phyloP scores from a whole-genome alignment of 2,797 vertebrate species.

The Acrocephalus scirpaceus region DNA sequence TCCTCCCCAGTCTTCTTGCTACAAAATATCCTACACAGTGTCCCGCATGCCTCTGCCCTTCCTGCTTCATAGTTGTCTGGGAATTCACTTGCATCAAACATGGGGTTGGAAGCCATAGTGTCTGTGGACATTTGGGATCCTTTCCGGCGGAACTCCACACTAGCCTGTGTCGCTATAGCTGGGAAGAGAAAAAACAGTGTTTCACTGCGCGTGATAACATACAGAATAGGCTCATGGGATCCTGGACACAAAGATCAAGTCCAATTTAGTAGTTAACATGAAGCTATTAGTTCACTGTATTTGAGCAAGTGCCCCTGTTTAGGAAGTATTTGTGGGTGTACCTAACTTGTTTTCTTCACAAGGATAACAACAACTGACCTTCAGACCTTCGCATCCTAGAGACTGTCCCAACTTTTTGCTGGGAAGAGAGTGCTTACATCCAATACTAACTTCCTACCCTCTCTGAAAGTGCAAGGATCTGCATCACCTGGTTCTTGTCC shows the following conservation, averaged over 20 bases:
- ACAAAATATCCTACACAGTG: conserved; percentile 93
- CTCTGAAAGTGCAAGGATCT: not conserved
- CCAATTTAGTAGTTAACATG: conserved; percentile 73
- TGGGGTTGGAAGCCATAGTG: conserved; percentile 91
- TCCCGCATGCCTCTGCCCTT: conserved; percentile 91
- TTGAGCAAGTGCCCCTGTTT: conserved; percentile 72
- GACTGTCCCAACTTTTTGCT: not conserved
- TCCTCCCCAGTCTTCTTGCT: conserved; percentile 96
- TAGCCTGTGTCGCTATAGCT: conserved; percentile 93
- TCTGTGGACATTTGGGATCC: conserved; percentile 96
- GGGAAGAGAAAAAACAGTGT: conserved; percentile 71
- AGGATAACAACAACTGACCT: conserved; percentile 10
- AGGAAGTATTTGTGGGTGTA: conserved; percentile 57
- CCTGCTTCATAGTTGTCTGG: conserved; percentile 96
- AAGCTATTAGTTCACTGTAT: conserved; percentile 68
- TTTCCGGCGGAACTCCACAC: conserved; percentile 90
- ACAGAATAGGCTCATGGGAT: conserved; percentile 82
- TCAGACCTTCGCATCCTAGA: not conserved
- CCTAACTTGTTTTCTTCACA: conserved; percentile 39
- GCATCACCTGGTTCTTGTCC: not conserved
- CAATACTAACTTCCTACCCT: not conserved
- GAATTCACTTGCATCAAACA: conserved; percentile 92
- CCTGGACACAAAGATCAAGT: conserved; percentile 86
- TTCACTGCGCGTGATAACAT: conserved; percentile 60
- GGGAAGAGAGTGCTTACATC: not conserved